These are phyloP conservation scores for Pogoniulus pusillus DNA, from an alignment of 2,797 vertebrate genomes.

Conservation along the genomic window DNA sequence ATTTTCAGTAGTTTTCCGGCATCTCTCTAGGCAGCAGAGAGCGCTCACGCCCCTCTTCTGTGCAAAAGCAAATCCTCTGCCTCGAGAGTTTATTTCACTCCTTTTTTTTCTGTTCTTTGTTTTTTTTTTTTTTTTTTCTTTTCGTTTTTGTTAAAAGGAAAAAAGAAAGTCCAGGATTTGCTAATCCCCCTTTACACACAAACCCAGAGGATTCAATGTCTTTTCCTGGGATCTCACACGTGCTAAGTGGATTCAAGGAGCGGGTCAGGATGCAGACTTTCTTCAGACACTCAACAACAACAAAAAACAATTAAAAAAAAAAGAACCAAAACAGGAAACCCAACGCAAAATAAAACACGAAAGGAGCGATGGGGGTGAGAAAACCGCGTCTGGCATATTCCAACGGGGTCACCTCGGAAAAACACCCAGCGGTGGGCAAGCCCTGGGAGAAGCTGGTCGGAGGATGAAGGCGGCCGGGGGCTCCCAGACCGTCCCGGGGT, in stretches of 20 bases:
- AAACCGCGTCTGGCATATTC: constrained; percentile 17
- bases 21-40: constrained; percentile 83
- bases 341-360: not conserved
- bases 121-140: no score
- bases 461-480: not conserved
- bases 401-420: not conserved
- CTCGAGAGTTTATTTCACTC: constrained; percentile 74
- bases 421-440: not conserved
- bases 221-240: constrained; percentile 64
- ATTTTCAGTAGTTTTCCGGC: constrained; percentile 87
- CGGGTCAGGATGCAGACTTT: not conserved
- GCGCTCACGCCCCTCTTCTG: constrained; percentile 81
- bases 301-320: not conserved
- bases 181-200: constrained; percentile 39
- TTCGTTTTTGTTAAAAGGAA: not conserved
- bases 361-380: not conserved
- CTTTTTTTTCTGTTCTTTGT: not conserved
- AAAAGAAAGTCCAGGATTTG: constrained; percentile 13
- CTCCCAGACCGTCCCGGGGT: not conserved
- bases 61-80: constrained; percentile 87
- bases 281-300: constrained; percentile 1
- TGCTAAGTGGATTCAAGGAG: constrained; percentile 3
- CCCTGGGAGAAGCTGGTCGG: not conserved
- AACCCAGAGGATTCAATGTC: constrained; percentile 58
- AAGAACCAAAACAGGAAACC: not conserved